Evolutionary conservation across 35 echinoderm and acorn worm species (phyloP), one percentile per base, ranked within the genome.

Genomic region (Anneissia japonica): DNA sequence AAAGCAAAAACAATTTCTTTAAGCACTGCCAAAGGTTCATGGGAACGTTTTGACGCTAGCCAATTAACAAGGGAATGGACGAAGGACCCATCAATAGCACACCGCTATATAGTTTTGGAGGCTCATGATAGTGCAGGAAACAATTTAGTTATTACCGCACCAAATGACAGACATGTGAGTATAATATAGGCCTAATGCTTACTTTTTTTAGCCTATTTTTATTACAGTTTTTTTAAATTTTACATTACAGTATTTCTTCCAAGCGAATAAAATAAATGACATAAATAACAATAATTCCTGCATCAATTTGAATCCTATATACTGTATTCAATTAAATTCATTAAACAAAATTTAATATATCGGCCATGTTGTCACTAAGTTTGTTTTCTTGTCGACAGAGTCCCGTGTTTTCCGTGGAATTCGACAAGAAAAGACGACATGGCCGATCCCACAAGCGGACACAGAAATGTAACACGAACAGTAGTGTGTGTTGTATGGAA

Each of bases 401-500:
- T 64, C 51, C 51, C 11, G 51, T 26, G 51, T 64, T 64, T 3
- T 64, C 51, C 21, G 51, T 64, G 51, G 51, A 64, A 64, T 64
- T 64, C 21, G 21, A 9, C 51, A 64, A 64, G 51, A 64, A 12
- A 64, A 64, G 51, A 64, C 51, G 51, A 64, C 19, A 64, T 64
- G 51, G 51, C 19, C 51, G 51, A 64, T 64, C 51, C 2, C 51
- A 64, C 51, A 64, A 64, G 26, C 51, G 51, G 1, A 64, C 19
- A 64, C 51, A 64, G 9, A 64, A 64, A 64, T 64, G 51, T 23
- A 9, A 64, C 26, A 26, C 10, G 1, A 64, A 64, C 51, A 64
- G 51, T 23, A 75, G 76, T 0, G 35, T 77, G 31, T 99, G 96
- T 81, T 99, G 96, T 78, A 86, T 36, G 77, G 91, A 92, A 46